Conservation (phyloP, 2,113 vertebrate species). For the Cisticola juncidis region DNA sequence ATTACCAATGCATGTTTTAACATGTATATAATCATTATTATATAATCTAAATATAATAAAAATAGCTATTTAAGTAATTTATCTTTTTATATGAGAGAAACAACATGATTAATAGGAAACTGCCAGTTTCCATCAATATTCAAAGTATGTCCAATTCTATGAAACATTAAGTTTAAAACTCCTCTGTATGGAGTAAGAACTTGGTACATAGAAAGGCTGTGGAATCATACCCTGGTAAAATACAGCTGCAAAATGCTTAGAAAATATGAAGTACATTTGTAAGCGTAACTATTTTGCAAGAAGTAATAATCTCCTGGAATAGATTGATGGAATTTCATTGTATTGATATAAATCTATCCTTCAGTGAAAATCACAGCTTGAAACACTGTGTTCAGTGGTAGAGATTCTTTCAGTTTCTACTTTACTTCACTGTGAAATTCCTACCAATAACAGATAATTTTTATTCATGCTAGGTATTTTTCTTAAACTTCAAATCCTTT, state of each 20-base stretch:
- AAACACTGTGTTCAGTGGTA: not conserved
- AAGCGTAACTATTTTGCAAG: not conserved
- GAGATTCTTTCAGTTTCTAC: not conserved
- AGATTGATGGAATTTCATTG: not conserved
- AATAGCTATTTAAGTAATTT: not conserved
- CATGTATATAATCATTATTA: not conserved
- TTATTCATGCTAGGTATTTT: not conserved
- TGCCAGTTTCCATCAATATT: not conserved
- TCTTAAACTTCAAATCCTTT: not conserved
- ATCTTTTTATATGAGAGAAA: not conserved
- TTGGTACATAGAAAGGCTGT: not conserved
- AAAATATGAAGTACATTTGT: not conserved
- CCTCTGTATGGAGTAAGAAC: not conserved
- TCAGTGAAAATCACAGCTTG: not conserved
- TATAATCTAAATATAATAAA: not conserved
- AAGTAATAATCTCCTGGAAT: not conserved
- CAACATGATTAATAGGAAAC: not conserved
- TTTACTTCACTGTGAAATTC: not conserved
- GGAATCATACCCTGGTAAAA: not conserved
- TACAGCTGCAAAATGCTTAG: not conserved
- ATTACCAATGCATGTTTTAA: not conserved
- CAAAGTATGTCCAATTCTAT: not conserved
- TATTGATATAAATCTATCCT: not conserved
- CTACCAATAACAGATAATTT: not conserved
- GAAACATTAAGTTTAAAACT: not conserved